Conservation (phyloP, 2,888 invertebrate species). For the Sycophila texana region DNA sequence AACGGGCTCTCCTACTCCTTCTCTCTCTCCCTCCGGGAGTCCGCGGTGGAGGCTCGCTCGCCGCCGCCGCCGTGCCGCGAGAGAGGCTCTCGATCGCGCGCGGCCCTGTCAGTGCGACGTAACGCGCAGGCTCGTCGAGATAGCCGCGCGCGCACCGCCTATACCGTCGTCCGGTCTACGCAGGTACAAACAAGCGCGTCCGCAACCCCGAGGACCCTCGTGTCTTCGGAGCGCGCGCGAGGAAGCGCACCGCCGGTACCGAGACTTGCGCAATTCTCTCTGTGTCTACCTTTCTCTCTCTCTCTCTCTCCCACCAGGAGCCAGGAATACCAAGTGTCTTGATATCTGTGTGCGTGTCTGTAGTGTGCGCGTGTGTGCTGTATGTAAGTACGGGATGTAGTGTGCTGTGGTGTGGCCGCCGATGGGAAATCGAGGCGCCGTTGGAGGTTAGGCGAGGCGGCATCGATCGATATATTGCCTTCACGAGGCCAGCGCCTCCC, state of each 20-base stretch:
- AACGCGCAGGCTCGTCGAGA: constrained; percentile 74
- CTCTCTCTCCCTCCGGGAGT: constrained; percentile 19
- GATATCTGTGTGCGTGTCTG: too few species aligned
- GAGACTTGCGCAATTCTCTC: neutral
- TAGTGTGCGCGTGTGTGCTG: too few species aligned
- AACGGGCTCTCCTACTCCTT: constrained; percentile 38
- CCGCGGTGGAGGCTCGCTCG: constrained; percentile 18
- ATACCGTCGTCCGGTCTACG: neutral
- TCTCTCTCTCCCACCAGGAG: too few species aligned
- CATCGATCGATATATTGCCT: too few species aligned
- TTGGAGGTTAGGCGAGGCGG: too few species aligned
- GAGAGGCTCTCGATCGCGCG: constrained; percentile 59
- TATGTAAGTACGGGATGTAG: too few species aligned
- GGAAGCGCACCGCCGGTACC: neutral
- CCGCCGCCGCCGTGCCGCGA: constrained; percentile 58
- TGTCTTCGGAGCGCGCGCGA: neutral
- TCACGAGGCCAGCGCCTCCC: too few species aligned
- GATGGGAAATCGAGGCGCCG: too few species aligned
- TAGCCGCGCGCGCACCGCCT: constrained; percentile 57
- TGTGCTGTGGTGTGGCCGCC: too few species aligned
- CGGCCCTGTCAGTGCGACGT: constrained; percentile 70
- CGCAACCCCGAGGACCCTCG: neutral
- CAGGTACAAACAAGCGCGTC: constrained; percentile 24
- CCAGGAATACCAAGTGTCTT: too few species aligned
- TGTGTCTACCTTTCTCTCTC: too few species aligned